Evolutionary conservation across 2,113 vertebrate species (phyloP).

Genomic region (Hippocampus zosterae): DNA sequence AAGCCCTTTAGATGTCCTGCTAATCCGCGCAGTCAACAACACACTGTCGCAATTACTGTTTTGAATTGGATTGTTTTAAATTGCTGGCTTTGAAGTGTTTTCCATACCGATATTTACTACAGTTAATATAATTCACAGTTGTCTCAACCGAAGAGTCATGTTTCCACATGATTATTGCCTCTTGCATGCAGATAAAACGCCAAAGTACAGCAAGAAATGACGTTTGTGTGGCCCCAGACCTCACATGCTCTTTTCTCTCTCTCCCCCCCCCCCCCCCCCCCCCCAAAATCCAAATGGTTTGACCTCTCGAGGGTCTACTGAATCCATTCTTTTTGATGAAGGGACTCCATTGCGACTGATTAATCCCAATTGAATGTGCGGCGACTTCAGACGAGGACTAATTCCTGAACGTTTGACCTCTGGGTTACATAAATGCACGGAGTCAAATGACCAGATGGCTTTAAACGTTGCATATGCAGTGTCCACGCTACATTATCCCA

Average conservation of each 20-base stretch:
- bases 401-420: neutral
- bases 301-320: neutral
- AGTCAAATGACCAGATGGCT: constrained; percentile 1
- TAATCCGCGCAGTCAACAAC: no score
- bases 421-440: neutral
- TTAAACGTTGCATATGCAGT: neutral
- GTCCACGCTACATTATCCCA: neutral
- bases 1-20: no score
- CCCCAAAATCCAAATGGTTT: neutral
- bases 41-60: no score
- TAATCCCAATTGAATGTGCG: neutral
- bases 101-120: neutral
- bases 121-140: no score
- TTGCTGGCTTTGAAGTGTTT: no score
- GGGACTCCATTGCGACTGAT: neutral
- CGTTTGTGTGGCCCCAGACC: neutral
- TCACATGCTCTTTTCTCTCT: no score
- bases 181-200: neutral
- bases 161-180: neutral
- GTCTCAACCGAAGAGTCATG: no score
- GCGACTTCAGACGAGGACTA: neutral
- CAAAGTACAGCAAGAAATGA: neutral
- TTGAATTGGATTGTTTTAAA: no score
- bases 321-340: neutral
- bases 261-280: no score